These are phyloP conservation scores for Catocala fraxini DNA, from an alignment of 2,888 invertebrate genomes.

Conservation along the genomic window DNA sequence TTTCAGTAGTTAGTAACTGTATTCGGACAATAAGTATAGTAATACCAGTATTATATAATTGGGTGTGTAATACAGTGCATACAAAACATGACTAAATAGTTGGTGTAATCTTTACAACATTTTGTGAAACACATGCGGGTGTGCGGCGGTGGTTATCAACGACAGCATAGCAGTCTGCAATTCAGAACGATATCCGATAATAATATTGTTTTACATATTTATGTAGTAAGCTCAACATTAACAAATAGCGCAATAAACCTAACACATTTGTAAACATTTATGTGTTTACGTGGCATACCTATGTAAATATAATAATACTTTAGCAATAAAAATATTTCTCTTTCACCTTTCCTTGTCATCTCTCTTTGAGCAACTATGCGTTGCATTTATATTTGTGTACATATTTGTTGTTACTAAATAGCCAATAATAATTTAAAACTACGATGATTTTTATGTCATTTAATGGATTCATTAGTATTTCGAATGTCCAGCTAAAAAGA, in stretches of 20 bases:
- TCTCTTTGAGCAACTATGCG: too few species aligned
- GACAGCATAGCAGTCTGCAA: slow-evolving; percentile 59
- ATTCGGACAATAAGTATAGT: neutral
- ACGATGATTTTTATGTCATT: too few species aligned
- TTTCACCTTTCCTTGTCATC: too few species aligned
- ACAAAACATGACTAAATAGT: slow-evolving; percentile 36
- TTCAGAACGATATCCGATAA: slow-evolving; percentile 66
- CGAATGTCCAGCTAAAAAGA: too few species aligned
- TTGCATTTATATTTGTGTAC: too few species aligned
- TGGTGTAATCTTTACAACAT: slow-evolving; percentile 44
- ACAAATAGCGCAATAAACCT: slow-evolving; percentile 46
- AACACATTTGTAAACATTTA: slow-evolving; percentile 30
- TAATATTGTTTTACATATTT: slow-evolving; percentile 67
- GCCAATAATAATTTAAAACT: too few species aligned
- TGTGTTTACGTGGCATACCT: slow-evolving; percentile 3
- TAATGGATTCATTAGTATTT: too few species aligned
- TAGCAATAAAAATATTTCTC: too few species aligned
- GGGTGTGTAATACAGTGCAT: slow-evolving; percentile 34
- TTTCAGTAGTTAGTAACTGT: neutral
- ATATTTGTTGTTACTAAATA: too few species aligned
- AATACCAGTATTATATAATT: slow-evolving; percentile 24
- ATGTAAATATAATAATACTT: too few species aligned
- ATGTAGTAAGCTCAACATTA: slow-evolving; percentile 59
- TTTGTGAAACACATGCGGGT: slow-evolving; percentile 61
- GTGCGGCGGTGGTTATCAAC: slow-evolving; percentile 57